Evolutionary conservation across 2,888 invertebrate species (phyloP).

Genomic region (Brachypterus glaber): DNA sequence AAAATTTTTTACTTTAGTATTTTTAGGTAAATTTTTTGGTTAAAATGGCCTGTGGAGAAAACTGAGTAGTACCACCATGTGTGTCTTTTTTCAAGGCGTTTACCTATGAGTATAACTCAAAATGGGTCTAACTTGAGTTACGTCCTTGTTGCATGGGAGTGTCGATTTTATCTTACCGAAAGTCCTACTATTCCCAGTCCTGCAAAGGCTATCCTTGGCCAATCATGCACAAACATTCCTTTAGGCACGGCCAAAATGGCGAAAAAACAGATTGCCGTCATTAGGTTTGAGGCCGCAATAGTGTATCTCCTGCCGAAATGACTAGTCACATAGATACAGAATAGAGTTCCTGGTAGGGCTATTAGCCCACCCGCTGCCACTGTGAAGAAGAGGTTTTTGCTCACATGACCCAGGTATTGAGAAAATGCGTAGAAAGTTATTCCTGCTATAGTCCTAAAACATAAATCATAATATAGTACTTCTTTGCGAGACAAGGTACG

Average conservation of each 20-base stretch:
- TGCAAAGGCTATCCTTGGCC: constrained; percentile 50
- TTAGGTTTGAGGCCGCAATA: constrained; percentile 42
- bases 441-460: constrained; percentile 49
- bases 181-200: constrained; percentile 56
- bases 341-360: constrained; percentile 45
- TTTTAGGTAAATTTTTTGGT: too few relatives aligned
- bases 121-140: too few relatives aligned
- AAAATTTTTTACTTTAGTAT: too few relatives aligned
- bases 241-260: constrained; percentile 44
- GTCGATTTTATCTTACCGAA: constrained; percentile 42
- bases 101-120: too few relatives aligned
- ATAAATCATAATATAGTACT: too few relatives aligned
- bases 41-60: too few relatives aligned
- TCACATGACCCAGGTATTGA: constrained; percentile 49
- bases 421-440: constrained; percentile 51
- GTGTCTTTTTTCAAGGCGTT: too few relatives aligned
- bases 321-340: constrained; percentile 45
- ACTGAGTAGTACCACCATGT: too few relatives aligned
- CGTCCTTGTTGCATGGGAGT: too few relatives aligned
- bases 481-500: background rate
- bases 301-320: constrained; percentile 45
- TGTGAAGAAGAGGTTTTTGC: constrained; percentile 46
- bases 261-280: constrained; percentile 45
- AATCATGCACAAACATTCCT: constrained; percentile 41
- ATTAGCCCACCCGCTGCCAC: constrained; percentile 47